Base-by-base conservation (phyloP, 1,140 invertebrate species). In the Nylanderia fulva region DNA sequence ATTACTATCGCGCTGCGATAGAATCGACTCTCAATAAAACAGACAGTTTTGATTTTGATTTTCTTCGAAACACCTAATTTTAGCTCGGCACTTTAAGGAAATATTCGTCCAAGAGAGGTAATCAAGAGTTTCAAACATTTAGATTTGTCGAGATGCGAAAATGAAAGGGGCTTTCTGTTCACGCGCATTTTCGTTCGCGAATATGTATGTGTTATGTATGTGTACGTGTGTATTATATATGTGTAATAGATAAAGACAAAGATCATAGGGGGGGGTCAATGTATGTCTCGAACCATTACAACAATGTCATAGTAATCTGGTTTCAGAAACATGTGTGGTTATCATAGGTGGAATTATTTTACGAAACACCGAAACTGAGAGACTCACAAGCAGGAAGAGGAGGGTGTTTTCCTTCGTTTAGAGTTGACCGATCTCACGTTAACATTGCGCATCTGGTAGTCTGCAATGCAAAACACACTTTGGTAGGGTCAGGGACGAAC, bases 361-460 rank as follows among this genome's bases (percentile, higher is more conserved):
- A 94, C 93, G 94, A 95, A 90, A 96, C 95, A 96, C 95, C 95
- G 94, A 96, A 95, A 96, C 95, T 95, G 95, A 96, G 94, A 96
- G 95, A 96, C 96, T 96, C 96, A 96, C 96, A 96, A 96, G 96
- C 96, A 96, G 95, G 96, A 96, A 95, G 96, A 96, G 93, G 96
- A 95, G 94, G 96, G 94, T 95, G 96, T 95, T 96, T 96, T 96
- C 95, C 96, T 96, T 96, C 96, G 95, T 95, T 96, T 96, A 95
- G 95, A 95, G 96, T 96, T 96, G 96, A 96, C 96, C 96, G 96
- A 96, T 96, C 96, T 96, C 95, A 96, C 96, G 95, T 96, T 96
- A 96, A 96, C 96, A 96, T 96, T 96, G 95, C 96, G 96, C 96
- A 96, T 96, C 96, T 96, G 96, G 96, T 95, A 96, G 96, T 96